Conservation (phyloP, 2,888 invertebrate genomes). For the Drosophila neoperkinsi region DNA sequence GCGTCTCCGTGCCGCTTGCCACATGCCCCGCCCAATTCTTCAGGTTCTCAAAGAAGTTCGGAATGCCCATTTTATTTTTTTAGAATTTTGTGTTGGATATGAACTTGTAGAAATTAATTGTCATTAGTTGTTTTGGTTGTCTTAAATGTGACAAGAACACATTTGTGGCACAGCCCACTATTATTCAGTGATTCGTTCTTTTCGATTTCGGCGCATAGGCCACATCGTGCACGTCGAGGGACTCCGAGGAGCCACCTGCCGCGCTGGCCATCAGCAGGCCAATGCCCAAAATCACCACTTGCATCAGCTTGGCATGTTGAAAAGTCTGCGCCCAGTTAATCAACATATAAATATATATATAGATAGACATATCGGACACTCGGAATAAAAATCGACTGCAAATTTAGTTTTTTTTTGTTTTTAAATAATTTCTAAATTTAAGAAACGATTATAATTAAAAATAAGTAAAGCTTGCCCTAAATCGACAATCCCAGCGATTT, state of each 20-base stretch:
- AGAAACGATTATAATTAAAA: no score
- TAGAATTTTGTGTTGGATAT: background rate
- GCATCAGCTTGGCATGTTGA: constrained; percentile 74
- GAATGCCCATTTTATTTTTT: constrained; percentile 47
- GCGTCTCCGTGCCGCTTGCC: background rate
- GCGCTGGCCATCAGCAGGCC: constrained; percentile 56
- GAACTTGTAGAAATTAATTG: constrained; percentile 8
- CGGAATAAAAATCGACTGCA: background rate
- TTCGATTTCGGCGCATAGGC: constrained; percentile 1
- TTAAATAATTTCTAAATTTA: no score
- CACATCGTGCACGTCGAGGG: constrained; percentile 37
- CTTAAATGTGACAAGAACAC: background rate
- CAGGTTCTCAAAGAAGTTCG: constrained; percentile 13
- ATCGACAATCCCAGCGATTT: background rate
- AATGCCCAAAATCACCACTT: constrained; percentile 64
- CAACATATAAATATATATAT: background rate
- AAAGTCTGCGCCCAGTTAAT: constrained; percentile 61
- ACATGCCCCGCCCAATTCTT: constrained; percentile 34
- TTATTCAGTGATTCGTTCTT: background rate
- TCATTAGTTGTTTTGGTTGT: background rate
- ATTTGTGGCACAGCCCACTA: constrained; percentile 29
- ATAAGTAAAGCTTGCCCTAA: no score
- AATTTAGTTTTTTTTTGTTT: background rate
- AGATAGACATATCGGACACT: no score
- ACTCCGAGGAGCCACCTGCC: background rate